Evolutionary conservation across 2,113 vertebrate genomes (phyloP).

Genomic region (Diadophis punctatus): DNA sequence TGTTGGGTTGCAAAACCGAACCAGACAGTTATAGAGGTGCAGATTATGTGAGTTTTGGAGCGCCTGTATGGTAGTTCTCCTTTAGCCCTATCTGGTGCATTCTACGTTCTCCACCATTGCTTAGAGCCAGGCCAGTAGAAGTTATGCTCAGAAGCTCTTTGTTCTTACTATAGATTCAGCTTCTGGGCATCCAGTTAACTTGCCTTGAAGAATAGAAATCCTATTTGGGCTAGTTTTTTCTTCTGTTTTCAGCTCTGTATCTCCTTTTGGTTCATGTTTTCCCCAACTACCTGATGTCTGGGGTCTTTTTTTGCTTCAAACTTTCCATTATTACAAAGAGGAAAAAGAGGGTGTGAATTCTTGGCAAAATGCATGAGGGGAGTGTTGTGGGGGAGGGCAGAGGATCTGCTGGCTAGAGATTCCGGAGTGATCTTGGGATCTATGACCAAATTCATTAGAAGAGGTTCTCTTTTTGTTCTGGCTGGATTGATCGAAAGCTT

Average conservation of each 20-base stretch:
- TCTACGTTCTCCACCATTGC: neutral
- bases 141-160: neutral
- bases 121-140: neutral
- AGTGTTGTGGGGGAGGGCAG: neutral
- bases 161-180: neutral
- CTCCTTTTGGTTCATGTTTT: neutral
- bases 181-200: neutral
- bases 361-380: neutral
- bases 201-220: neutral
- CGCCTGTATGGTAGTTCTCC: neutral
- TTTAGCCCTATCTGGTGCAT: neutral
- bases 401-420: neutral
- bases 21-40: too few species aligned
- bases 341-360: neutral
- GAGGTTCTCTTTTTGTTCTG: neutral
- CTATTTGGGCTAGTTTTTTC: neutral
- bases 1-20: too few species aligned
- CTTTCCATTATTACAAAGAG: neutral
- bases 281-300: neutral
- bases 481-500: neutral
- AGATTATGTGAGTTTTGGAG: neutral
- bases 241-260: neutral
- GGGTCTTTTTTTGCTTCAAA: neutral
- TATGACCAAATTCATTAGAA: neutral
- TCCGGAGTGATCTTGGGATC: neutral